Conservation (phyloP, 2,888 invertebrate genomes). For the Patella pellucida region DNA sequence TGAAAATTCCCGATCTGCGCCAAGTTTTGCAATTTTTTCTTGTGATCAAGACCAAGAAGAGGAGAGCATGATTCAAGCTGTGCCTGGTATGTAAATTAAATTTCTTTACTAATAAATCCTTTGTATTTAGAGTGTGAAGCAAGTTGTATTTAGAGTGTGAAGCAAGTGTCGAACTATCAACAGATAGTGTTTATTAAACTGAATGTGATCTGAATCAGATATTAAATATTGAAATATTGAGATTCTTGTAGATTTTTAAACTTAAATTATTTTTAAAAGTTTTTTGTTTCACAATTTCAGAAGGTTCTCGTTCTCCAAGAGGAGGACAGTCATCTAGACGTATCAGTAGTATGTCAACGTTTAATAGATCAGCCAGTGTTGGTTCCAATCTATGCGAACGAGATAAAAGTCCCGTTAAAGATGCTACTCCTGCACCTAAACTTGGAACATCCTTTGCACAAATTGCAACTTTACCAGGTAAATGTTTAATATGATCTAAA, state of each 20-base stretch:
- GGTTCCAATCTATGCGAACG: constrained; percentile 55
- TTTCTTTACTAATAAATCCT: not conserved
- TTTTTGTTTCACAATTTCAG: constrained; percentile 21
- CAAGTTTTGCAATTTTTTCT: constrained; percentile 60
- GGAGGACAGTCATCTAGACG: constrained; percentile 81
- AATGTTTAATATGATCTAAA: constrained; percentile 1
- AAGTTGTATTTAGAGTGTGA: too few species aligned
- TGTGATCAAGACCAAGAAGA: constrained; percentile 35
- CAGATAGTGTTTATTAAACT: too few species aligned
- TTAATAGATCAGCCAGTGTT: constrained; percentile 79
- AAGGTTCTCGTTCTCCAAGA: constrained; percentile 49
- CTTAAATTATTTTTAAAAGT: too few species aligned
- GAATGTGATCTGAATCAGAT: too few species aligned
- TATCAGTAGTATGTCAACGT: constrained; percentile 90
- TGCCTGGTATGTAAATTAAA: not conserved
- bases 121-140: too few species aligned
- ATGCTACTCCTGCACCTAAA: constrained; percentile 33
- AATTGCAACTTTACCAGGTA: constrained; percentile 42
- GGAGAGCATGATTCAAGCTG: not conserved
- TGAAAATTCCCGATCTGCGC: constrained; percentile 59
- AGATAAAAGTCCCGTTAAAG: constrained; percentile 42
- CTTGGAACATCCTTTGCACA: constrained; percentile 37
- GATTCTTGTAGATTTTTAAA: too few species aligned
- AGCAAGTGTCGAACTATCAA: too few species aligned
- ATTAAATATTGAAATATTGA: too few species aligned